Conservation (phyloP, 2,113 vertebrate species). For the Gopherus evgoodei region DNA sequence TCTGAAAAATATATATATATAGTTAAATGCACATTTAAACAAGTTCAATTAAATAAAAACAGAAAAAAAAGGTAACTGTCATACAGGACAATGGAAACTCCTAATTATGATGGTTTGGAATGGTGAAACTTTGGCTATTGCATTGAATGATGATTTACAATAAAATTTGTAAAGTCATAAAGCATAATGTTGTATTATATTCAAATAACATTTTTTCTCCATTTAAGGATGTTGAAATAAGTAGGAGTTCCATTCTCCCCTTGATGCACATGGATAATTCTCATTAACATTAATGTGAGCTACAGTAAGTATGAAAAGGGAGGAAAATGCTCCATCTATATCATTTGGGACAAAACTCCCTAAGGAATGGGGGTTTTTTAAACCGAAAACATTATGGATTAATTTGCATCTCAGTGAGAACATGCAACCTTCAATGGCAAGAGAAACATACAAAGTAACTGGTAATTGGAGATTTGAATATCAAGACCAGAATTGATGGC, state of each 20-base stretch:
- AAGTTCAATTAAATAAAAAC: constrained; percentile 32
- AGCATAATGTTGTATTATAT: constrained; percentile 67
- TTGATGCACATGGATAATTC: background rate
- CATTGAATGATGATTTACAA: constrained; percentile 64
- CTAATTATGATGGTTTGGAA: constrained; percentile 48
- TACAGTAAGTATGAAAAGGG: background rate
- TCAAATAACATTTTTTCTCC: constrained; percentile 42
- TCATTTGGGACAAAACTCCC: background rate
- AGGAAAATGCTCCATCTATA: background rate
- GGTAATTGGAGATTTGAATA: background rate
- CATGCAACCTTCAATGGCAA: background rate
- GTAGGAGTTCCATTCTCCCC: background rate
- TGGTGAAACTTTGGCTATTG: constrained; percentile 47
- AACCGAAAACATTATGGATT: background rate
- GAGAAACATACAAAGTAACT: background rate
- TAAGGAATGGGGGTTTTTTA: background rate
- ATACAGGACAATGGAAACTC: constrained; percentile 11
- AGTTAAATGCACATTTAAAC: constrained; percentile 20
- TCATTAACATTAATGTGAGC: background rate
- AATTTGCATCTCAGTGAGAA: background rate
- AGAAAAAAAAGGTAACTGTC: constrained; percentile 13
- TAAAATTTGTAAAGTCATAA: constrained; percentile 66
- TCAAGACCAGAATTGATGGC: background rate
- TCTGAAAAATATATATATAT: constrained; percentile 24
- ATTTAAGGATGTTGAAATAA: constrained; percentile 18